phyloP scores from a whole-genome alignment of 37 sponge, comb jelly and placozoan species.

The Amphimedon queenslandica region DNA sequence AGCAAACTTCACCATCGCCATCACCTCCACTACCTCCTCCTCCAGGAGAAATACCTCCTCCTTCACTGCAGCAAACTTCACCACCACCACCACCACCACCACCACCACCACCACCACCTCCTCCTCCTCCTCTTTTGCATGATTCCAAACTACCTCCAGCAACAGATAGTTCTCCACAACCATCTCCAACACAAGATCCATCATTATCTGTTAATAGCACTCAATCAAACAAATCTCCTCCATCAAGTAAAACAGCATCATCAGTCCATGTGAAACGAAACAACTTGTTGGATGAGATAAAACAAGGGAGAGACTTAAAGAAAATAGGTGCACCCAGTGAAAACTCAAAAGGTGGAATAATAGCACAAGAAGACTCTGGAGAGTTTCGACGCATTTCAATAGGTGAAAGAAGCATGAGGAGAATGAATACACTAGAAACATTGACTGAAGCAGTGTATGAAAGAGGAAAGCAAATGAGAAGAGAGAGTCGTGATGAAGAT shows the following conservation, averaged over 20 bases:
- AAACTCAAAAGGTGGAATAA: not conserved
- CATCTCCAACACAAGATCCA: not conserved
- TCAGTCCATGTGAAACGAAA: constrained; percentile 17
- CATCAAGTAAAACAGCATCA: not conserved
- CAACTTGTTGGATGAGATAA: constrained; percentile 49
- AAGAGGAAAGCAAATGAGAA: constrained; percentile 22
- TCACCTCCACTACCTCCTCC: constrained; percentile 46
- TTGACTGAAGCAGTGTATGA: not conserved
- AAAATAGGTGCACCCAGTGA: not conserved
- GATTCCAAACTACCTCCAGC: not conserved
- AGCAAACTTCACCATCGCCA: not conserved
- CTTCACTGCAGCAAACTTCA: constrained; percentile 5
- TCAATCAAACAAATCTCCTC: not conserved
- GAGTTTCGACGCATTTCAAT: not conserved
- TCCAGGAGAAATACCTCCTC: constrained; percentile 35
- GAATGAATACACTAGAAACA: not conserved
- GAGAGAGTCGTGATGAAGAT: constrained; percentile 3
- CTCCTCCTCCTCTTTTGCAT: constrained; percentile 29
- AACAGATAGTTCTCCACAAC: constrained; percentile 11
- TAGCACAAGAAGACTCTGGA: not conserved
- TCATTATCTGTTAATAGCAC: not conserved
- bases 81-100: constrained; percentile 14
- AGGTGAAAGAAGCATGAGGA: too few relatives aligned
- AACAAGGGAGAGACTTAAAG: not conserved
- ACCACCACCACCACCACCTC: constrained; percentile 10